These are phyloP conservation scores for Eurytoma adleriae DNA, from an alignment of 2,888 invertebrate species.

Conservation along the genomic window DNA sequence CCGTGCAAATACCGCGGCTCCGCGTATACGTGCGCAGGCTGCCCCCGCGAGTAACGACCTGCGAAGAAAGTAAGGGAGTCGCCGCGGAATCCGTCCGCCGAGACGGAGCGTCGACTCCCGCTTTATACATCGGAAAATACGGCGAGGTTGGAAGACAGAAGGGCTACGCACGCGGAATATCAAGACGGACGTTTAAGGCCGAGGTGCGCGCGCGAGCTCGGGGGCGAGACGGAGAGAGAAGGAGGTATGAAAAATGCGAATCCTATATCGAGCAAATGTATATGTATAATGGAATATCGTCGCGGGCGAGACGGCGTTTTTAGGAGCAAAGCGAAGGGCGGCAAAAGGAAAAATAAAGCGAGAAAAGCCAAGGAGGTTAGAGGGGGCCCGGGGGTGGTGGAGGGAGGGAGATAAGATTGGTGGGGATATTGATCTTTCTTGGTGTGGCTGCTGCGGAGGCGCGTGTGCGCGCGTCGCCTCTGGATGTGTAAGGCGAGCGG, in stretches of 20 bases:
- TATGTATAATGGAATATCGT: slow-evolving; percentile 14
- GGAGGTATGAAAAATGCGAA: slow-evolving; percentile 34
- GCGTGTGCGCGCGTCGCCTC: slow-evolving; percentile 58
- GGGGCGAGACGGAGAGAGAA: neutral
- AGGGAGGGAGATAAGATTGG: slow-evolving; percentile 65
- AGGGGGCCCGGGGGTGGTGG: neutral
- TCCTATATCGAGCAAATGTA: slow-evolving; percentile 6
- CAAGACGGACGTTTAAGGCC: neutral
- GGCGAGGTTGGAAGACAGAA: neutral
- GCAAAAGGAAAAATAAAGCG: slow-evolving; percentile 8
- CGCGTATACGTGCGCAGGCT: neutral
- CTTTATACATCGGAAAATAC: neutral
- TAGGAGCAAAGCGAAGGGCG: neutral
- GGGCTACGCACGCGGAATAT: slow-evolving; percentile 26
- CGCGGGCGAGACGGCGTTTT: neutral
- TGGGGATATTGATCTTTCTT: slow-evolving; percentile 71
- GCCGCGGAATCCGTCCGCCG: neutral
- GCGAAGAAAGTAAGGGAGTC: neutral
- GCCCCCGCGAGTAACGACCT: neutral
- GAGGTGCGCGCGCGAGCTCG: neutral
- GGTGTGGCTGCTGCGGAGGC: slow-evolving; percentile 66
- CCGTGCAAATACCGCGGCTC: slow-evolving; percentile 3
- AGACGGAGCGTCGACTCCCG: neutral
- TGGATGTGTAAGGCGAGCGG: slow-evolving; percentile 6
- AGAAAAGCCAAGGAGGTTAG: neutral